Evolutionary conservation across 2,113 vertebrate species (phyloP).

Genomic region (Ramphastos sulfuratus): DNA sequence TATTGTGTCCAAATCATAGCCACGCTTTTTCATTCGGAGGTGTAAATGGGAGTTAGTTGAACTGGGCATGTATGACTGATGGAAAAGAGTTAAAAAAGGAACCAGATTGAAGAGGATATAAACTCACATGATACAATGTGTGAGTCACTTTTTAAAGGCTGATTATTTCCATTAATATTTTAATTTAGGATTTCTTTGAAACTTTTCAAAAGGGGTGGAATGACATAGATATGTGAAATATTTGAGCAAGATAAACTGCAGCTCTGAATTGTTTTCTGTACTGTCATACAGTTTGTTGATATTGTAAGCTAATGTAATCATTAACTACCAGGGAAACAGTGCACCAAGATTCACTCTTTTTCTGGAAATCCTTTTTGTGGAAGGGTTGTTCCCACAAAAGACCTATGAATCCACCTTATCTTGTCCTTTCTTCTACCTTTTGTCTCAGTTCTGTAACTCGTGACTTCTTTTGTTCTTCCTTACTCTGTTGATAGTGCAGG

Average conservation of each 20-base stretch:
- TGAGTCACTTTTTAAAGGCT: neutral
- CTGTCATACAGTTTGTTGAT: neutral
- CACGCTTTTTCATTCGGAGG: neutral
- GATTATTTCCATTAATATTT: neutral
- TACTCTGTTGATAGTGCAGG: neutral
- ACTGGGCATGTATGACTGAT: neutral
- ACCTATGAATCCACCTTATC: neutral
- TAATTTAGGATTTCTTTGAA: neutral
- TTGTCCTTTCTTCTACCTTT: neutral
- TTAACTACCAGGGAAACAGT: neutral
- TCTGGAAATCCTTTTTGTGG: neutral
- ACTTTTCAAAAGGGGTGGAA: neutral
- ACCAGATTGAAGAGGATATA: neutral
- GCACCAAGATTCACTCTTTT: neutral
- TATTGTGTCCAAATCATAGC: neutral
- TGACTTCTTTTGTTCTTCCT: neutral
- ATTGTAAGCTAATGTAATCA: neutral
- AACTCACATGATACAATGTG: neutral
- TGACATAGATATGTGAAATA: neutral
- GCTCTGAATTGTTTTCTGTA: neutral
- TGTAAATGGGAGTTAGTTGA: neutral
- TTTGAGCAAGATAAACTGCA: neutral
- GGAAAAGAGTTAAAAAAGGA: neutral
- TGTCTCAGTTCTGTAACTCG: neutral
- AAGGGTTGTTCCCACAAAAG: neutral